Evolutionary conservation across 1,140 invertebrate genomes (phyloP).

Genomic region (Apocrypta bakeri): DNA sequence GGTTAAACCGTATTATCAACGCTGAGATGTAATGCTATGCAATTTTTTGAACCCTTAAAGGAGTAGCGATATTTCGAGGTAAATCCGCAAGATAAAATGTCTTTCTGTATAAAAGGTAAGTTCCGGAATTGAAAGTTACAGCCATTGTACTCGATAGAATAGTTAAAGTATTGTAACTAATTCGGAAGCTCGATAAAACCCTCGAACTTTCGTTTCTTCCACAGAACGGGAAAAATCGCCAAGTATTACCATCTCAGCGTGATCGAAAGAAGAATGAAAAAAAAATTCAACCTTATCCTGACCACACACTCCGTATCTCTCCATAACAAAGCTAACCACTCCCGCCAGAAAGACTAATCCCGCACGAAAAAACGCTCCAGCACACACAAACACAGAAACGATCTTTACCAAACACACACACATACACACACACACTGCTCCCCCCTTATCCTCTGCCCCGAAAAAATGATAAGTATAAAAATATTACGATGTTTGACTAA

Average conservation of each 20-base stretch:
- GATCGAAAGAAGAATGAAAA: conserved; percentile 8
- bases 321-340: not conserved
- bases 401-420: not conserved
- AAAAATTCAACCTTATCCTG: not conserved
- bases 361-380: conserved; percentile 16
- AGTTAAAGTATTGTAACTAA: too few species aligned
- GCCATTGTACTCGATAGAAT: too few species aligned
- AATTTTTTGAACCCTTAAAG: not conserved
- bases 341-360: not conserved
- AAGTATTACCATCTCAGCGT: not conserved
- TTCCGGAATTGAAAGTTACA: not conserved
- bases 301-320: not conserved
- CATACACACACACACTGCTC: too few species aligned
- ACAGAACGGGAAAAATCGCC: conserved; percentile 10
- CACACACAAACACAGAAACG: not conserved
- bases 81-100: not conserved
- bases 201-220: conserved; percentile 1
- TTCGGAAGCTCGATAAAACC: not conserved
- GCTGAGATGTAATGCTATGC: conserved; percentile 30
- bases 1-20: not conserved
- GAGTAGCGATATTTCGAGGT: conserved; percentile 16
- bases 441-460: too few species aligned
- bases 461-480: too few species aligned
- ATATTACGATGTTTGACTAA: conserved; percentile 34
- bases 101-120: not conserved